Base-by-base conservation (phyloP, 2,113 vertebrate genomes). In the Zeus faber region DNA sequence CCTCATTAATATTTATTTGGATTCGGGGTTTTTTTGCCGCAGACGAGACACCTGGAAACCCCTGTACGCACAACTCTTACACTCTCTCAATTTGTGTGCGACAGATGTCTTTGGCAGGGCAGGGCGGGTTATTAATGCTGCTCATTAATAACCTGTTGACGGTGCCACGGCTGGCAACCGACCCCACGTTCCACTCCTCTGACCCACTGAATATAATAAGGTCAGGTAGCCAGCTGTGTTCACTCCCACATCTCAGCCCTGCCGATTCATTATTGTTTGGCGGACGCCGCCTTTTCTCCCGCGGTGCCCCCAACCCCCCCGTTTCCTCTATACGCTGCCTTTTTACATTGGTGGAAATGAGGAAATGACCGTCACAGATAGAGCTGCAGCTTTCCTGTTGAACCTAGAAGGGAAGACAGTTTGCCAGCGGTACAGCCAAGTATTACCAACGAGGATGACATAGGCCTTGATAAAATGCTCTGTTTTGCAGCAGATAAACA, bases 291-390 rank as follows among this genome's bases (percentile, higher is more conserved):
- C 5, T 33, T 63, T 26, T 50, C 65, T 39, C 59, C 43, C 6
- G 29, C 67, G 54, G 3, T 14, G 3, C 6, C 51, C 58, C 71
- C 69, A 39, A 2, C 70, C 76, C 66, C 77, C 55, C 58, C 0
- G 33, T 61, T 82, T 83, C 80, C 77, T 76, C 72, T 13, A 61
- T 60, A 55, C 40, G 62, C 73, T 53, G 65, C 66, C 70, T 79
- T 69, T 82, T 83, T 77, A 78, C 80, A 79, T 61, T 60, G 59
- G 67, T 79, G 72, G 71, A 75, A 75, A n/a, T n/a, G n/a, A n/a
- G 83, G 83, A 87, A 76, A 76, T 70, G 66, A 81, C 71, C 68
- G 51, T 57, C 23, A 33, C 65, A 79, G 67, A 85, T 73, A 77
- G 78, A 75, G 58, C 67, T 14, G 55, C 50, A 41, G 52, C 57